Percentiles rank a stretch among this genome's conserved stretches.
Conservation (phyloP, 1,140 invertebrate species). For the Drusus annulatus region DNA sequence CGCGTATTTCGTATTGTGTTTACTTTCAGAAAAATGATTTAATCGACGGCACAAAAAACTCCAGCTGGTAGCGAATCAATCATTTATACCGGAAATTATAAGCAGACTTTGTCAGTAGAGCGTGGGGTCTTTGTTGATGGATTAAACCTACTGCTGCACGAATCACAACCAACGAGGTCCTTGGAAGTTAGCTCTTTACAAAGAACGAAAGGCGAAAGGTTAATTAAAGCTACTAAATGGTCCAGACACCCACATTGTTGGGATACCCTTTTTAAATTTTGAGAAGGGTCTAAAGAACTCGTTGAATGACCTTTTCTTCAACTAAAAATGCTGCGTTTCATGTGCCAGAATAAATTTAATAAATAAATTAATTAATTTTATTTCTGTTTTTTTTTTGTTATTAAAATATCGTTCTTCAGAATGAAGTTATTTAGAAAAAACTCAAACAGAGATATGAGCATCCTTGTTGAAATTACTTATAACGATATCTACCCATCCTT, state of each 20-base stretch:
- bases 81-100: slow-evolving; percentile 22
- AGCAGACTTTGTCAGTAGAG: background rate
- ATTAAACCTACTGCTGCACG: background rate
- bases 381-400: no score
- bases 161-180: background rate
- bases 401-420: no score
- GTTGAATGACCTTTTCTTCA: slow-evolving; percentile 1
- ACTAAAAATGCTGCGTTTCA: no score
- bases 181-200: background rate
- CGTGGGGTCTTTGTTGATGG: slow-evolving; percentile 14
- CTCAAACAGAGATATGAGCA: no score
- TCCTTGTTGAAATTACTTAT: no score
- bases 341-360: no score
- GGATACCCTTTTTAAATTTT: background rate
- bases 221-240: slow-evolving; percentile 11
- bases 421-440: no score
- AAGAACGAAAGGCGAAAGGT: slow-evolving; percentile 11
- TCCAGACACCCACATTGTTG: slow-evolving; percentile 15
- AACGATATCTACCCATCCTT: no score
- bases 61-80: background rate
- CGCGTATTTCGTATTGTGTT: no score
- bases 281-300: background rate
- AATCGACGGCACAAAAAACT: background rate
- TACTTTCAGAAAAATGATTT: no score
- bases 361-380: no score